Percentiles rank a stretch among this genome's conserved stretches.
These are phyloP conservation scores for Clavelina lepadiformis DNA, from an alignment of 23 tunicate genomes.

Conservation along the genomic window DNA sequence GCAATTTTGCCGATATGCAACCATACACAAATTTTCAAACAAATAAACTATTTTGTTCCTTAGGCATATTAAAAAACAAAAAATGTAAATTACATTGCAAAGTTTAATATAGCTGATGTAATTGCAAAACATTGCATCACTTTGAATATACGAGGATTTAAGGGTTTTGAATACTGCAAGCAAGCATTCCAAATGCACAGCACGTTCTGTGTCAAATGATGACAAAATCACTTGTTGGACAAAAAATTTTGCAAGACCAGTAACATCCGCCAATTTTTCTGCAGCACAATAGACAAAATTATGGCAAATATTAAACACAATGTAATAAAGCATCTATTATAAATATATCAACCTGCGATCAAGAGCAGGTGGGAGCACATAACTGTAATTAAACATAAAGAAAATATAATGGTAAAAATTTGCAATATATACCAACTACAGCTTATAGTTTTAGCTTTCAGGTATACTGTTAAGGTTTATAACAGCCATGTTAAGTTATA, in stretches of 20 bases:
- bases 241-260: constrained; percentile 50
- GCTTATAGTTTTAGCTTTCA: too few relatives aligned
- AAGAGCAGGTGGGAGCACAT: constrained; percentile 26
- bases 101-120: constrained; percentile 46
- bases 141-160: constrained; percentile 15
- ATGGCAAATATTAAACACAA: too few relatives aligned
- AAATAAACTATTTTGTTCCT: too few relatives aligned
- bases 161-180: constrained; percentile 46
- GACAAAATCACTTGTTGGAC: constrained; percentile 30
- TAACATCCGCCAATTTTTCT: constrained; percentile 50
- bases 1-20: too few relatives aligned
- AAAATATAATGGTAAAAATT: neutral
- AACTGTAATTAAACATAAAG: constrained; percentile 16
- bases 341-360: constrained; percentile 10
- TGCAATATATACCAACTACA: neutral
- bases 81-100: too few relatives aligned
- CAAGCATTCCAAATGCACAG: constrained; percentile 34
- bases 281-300: too few relatives aligned
- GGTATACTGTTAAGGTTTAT: too few relatives aligned
- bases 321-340: too few relatives aligned
- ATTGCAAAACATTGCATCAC: constrained; percentile 14
- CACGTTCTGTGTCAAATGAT: constrained; percentile 21
- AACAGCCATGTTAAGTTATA: too few relatives aligned
- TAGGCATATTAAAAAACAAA: too few relatives aligned
- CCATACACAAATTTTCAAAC: too few relatives aligned